These are phyloP conservation scores for Doryteuthis pealeii DNA, from an alignment of 1,140 invertebrate genomes.

Conservation along the genomic window DNA sequence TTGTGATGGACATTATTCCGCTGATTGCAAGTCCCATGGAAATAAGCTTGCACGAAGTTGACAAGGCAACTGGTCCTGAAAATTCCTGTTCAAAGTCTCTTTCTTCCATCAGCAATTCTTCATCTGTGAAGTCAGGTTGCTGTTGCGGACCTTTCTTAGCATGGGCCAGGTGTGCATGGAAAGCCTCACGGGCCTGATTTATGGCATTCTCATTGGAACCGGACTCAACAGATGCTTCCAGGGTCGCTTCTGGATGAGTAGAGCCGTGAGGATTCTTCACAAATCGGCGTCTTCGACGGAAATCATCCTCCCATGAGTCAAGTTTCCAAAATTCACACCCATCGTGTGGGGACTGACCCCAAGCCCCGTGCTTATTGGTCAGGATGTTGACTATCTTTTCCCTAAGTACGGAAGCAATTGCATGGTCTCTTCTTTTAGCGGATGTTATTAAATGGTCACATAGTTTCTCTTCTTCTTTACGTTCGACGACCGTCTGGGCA, in stretches of 20 bases:
- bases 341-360: constrained; percentile 62
- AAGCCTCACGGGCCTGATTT: constrained; percentile 85
- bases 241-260: constrained; percentile 86
- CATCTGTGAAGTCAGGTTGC: constrained; percentile 74
- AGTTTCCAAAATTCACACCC: constrained; percentile 87
- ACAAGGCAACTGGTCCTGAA: constrained; percentile 91
- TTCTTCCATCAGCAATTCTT: constrained; percentile 83
- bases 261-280: constrained; percentile 93
- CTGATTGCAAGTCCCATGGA: constrained; percentile 85
- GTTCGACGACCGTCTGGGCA: constrained; percentile 83
- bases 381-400: constrained; percentile 95
- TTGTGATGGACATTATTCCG: constrained; percentile 96
- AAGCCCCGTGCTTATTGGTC: constrained; percentile 89
- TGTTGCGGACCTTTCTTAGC: constrained; percentile 67
- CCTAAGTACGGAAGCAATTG: constrained; percentile 83
- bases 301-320: constrained; percentile 99
- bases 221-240: constrained; percentile 83
- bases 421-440: constrained; percentile 86
- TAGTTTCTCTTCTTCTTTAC: constrained; percentile 92
- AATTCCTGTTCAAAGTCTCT: constrained; percentile 90
- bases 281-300: constrained; percentile 87
- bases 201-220: constrained; percentile 89
- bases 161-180: constrained; percentile 84
- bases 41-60: constrained; percentile 88
- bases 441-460: constrained; percentile 97